Evolutionary conservation across 2,888 invertebrate species (phyloP).

Genomic region (Busseola fusca): DNA sequence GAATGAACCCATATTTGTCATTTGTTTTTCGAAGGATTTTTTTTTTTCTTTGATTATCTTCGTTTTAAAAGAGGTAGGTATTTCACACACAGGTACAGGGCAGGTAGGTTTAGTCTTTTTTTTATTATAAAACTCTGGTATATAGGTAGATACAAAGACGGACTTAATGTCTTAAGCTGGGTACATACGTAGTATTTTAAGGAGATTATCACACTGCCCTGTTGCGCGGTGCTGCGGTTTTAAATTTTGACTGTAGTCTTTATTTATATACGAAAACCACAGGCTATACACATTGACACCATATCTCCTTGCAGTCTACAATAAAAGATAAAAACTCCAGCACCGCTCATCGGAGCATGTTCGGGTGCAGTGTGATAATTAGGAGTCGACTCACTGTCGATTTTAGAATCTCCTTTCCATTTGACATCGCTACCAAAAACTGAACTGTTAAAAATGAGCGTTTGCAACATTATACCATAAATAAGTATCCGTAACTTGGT

Average conservation of each 20-base stretch:
- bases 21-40: conserved; percentile 3
- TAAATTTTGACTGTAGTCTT: neutral
- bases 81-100: too few species aligned
- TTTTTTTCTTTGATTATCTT: neutral
- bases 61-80: neutral
- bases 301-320: neutral
- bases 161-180: neutral
- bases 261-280: too few species aligned
- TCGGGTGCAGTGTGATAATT: neutral
- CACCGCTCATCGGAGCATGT: too few species aligned
- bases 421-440: neutral
- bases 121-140: neutral
- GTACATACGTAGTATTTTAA: neutral
- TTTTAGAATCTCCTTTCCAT: neutral
- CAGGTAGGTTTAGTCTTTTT: neutral
- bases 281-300: too few species aligned
- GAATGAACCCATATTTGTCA: neutral
- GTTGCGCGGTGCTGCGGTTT: neutral
- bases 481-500: neutral
- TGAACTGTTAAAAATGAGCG: neutral
- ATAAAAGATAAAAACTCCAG: neutral
- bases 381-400: neutral
- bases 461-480: too few species aligned
- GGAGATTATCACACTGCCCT: neutral
- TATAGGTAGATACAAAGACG: neutral